Percentiles rank a stretch among this genome's conserved stretches.
phyloP scores from a whole-genome alignment of 1,140 invertebrate species.

The Drosophila pseudoananassae region DNA sequence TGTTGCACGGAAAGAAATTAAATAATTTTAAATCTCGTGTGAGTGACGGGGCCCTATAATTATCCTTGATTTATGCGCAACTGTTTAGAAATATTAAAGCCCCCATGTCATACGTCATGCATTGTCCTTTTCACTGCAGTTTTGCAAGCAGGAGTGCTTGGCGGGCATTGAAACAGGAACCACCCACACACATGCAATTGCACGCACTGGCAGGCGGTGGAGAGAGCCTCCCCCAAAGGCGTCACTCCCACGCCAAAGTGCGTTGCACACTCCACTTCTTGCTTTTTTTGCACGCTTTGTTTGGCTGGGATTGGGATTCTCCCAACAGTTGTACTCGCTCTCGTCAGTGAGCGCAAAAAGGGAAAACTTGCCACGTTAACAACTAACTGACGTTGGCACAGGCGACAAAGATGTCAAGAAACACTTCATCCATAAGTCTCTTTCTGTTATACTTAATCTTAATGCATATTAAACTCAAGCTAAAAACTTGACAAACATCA shows the following conservation, averaged over 20 bases:
- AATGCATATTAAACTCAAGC: too few species aligned
- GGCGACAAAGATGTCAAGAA: slow-evolving; percentile 67
- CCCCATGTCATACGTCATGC: not conserved
- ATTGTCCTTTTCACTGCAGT: slow-evolving; percentile 52
- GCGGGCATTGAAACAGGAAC: slow-evolving; percentile 70
- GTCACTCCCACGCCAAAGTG: slow-evolving; percentile 64
- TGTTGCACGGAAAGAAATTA: slow-evolving; percentile 12
- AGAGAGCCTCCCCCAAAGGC: slow-evolving; percentile 20
- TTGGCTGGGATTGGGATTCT: slow-evolving; percentile 74
- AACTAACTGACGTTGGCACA: slow-evolving; percentile 43
- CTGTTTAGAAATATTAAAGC: not conserved
- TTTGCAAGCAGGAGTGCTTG: slow-evolving; percentile 48
- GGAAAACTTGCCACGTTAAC: slow-evolving; percentile 57
- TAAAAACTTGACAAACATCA: too few species aligned
- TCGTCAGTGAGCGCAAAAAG: slow-evolving; percentile 11
- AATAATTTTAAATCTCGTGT: not conserved
- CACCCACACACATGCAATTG: slow-evolving; percentile 5
- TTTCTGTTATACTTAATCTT: too few species aligned
- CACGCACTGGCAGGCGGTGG: slow-evolving; percentile 64
- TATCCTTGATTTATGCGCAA: not conserved
- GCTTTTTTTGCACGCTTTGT: slow-evolving; percentile 74
- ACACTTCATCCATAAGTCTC: not conserved
- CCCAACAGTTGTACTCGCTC: slow-evolving; percentile 54
- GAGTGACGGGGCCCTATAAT: not conserved
- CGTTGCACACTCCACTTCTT: slow-evolving; percentile 63